Base-by-base conservation (phyloP, 92 coral and sea anemone species). In the Phenganax stokvisi region DNA sequence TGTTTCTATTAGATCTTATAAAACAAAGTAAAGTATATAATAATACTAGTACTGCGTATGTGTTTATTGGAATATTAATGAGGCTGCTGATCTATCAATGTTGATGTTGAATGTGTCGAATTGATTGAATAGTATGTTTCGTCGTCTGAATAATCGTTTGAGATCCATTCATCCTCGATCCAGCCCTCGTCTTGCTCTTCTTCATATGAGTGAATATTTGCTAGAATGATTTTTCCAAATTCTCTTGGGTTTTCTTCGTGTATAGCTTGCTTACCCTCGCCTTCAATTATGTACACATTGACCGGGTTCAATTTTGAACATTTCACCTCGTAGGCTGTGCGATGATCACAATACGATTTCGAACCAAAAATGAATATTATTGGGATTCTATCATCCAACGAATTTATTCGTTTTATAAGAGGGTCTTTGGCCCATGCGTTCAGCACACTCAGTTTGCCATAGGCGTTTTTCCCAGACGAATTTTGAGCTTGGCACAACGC, bases 271-370 rank as follows among this genome's bases (percentile, higher is more conserved):
- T 96, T 93, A 12, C 92, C 96, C 60, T 90, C 76, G 15, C 83
- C 73, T 83, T 87, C 87, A 13, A 94, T 93, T 59, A 94, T 92
- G 84, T 83, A 87, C 63, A 94, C 90, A 69, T 79, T 84, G 16
- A 94, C 98, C 8, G 74, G 85, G 56, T 94, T 92, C 9, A 90
- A 82, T 56, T 96, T 88, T n/a, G 75, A 84, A 75, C 90, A 94
- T 74, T 92, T 94, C 57, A 94, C 83, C 85, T 94, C 98, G 84
- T 94, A 94, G 54, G 98, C 98, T 56, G 98, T 87, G 70, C 98
- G 91, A 81, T 94, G 98, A 67, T 94, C 98, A 66, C 92, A 84
- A 77, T 89, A 94, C 10, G 96, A 86, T 7, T 89, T 81, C 6
- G 98, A 86, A 13, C 98, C 98, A 85, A 92, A 92, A 89, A 94